Conservation (phyloP, 1,140 invertebrate genomes). For the Drosophila nigrodunni region DNA sequence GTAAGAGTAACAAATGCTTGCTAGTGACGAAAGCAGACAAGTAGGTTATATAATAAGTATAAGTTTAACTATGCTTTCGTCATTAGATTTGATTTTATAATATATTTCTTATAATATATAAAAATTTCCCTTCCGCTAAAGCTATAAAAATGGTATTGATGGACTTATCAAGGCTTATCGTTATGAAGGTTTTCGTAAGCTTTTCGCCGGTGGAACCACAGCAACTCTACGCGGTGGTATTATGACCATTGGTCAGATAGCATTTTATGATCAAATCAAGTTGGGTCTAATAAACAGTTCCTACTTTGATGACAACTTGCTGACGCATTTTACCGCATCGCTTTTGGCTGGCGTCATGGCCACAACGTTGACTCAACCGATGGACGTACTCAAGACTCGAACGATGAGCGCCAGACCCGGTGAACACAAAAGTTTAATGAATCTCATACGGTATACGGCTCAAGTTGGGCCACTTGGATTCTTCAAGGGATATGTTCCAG, state of each 20-base stretch:
- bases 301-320: conserved; percentile 65
- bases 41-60: too few species aligned
- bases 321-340: conserved; percentile 85
- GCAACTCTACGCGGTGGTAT: conserved; percentile 95
- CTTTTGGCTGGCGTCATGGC: conserved; percentile 91
- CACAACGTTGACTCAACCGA: conserved; percentile 97
- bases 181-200: conserved; percentile 92
- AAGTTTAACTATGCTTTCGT: too few species aligned
- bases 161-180: conserved; percentile 92
- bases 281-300: conserved; percentile 49
- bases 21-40: too few species aligned
- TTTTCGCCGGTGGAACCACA: conserved; percentile 96
- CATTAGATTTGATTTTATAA: too few species aligned
- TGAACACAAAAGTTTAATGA: conserved; percentile 92
- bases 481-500: conserved; percentile 98
- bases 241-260: conserved; percentile 98
- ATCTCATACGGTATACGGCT: conserved; percentile 93
- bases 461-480: conserved; percentile 96
- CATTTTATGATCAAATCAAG: conserved; percentile 94
- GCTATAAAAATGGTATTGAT: conserved; percentile 98
- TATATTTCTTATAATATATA: background rate
- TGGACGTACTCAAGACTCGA: conserved; percentile 98
- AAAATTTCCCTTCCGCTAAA: conserved; percentile 78
- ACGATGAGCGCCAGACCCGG: conserved; percentile 98
- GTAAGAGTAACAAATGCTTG: background rate